Evolutionary conservation across 2,888 invertebrate species (phyloP), one percentile per base, ranked within the genome.

Genomic region (Phyllotreta striolata): DNA sequence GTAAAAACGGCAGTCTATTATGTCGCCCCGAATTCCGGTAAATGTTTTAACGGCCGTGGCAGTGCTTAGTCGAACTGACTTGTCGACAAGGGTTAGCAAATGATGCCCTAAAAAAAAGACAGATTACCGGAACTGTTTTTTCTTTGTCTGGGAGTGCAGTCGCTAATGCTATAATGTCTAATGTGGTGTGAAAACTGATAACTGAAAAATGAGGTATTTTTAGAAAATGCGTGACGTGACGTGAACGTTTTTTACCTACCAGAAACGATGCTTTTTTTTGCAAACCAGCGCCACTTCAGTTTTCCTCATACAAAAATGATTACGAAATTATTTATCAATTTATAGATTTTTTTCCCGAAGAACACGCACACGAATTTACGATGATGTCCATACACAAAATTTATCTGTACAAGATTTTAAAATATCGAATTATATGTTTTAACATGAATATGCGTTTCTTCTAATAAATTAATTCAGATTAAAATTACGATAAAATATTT

Each of bases 181-280:
- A 65, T 65, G 65, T 62, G 47, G 41, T 65, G 62, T 65, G 62
- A 65, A 24, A 64, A 59, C 63, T 59, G 63, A 63, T 63, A 63
- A 63, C 52, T 41, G 58, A 55, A 58, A 63, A 43, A 37, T 14
- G 38, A 24, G 24, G 24, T 24, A 24, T 24, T 24, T 24, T 24
- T 24, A 24, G 24, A 24, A 24, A 24, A 24, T 24, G 24, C 24
- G 24, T 24, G 24, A 24, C 24, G 24, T 24, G 24, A 24, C 24
- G 24, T 24, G 4, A 24, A 24, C 24, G 24, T 24, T 24, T 24
- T 24, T 24, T 24, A 24, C 24, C 24, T 24, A 24, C 24, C 2
- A 3, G 24, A 24, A 4, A 24, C 24, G 24, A 24, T 24, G 4
- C 24, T 24, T 24, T 24, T n/a, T 24, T 24, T 24, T 24, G 24